Conservation (phyloP, 2,797 vertebrate species). For the Thaleichthys pacificus region DNA sequence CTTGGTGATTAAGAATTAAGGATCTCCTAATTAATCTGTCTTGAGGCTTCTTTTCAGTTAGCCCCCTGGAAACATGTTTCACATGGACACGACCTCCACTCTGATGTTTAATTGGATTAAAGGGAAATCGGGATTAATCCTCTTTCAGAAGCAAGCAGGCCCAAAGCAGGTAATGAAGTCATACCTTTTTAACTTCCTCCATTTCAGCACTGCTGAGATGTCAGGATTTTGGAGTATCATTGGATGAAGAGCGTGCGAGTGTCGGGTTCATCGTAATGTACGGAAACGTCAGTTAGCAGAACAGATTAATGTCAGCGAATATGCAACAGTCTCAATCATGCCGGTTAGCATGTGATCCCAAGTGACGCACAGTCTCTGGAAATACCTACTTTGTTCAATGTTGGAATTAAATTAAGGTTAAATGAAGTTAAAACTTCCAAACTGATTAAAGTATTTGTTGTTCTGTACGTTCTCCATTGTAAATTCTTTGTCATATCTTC, state of each 20-base stretch:
- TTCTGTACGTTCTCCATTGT: neutral
- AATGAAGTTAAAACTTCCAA: conserved; percentile 1
- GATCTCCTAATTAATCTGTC: conserved; percentile 70
- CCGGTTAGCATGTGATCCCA: neutral
- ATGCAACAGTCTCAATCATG: conserved; percentile 14
- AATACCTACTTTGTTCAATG: neutral
- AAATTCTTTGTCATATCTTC: neutral
- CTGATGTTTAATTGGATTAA: conserved; percentile 73
- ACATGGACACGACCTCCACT: conserved; percentile 65
- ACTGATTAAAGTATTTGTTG: neutral
- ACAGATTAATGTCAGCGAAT: conserved; percentile 52
- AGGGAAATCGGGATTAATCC: conserved; percentile 63
- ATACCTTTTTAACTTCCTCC: conserved; percentile 43
- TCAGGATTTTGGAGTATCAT: conserved; percentile 44
- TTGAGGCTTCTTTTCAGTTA: conserved; percentile 56
- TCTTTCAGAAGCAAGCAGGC: conserved; percentile 32
- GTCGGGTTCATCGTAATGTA: conserved; percentile 45
- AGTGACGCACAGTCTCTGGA: neutral
- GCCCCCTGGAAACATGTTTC: conserved; percentile 64
- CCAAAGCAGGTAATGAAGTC: conserved; percentile 64
- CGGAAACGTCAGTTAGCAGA: conserved; percentile 51
- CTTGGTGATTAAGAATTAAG: conserved; percentile 73
- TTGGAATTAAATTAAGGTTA: neutral
- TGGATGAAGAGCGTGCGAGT: conserved; percentile 38
- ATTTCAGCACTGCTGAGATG: conserved; percentile 25